Percentiles rank a stretch among this genome's conserved stretches.
phyloP scores from a whole-genome alignment of 2,888 invertebrate species.

The Sarcophaga caerulescens region DNA sequence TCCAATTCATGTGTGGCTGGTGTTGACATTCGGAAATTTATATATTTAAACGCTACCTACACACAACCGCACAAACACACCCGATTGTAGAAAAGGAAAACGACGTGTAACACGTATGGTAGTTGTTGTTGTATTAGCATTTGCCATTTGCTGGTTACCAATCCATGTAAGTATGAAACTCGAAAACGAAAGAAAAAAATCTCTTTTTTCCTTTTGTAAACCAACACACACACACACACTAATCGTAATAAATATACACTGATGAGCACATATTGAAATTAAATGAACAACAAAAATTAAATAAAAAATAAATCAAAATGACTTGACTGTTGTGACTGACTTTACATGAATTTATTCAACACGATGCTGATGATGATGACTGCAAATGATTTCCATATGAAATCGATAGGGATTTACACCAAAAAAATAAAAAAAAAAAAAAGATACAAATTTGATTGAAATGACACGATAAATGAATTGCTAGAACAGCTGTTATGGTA shows the following conservation, averaged over 20 bases:
- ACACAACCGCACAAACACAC: neutral
- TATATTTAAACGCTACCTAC: neutral
- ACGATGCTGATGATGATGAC: neutral
- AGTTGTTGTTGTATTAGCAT: conserved; percentile 93
- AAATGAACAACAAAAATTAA: neutral
- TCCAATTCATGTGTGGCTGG: neutral
- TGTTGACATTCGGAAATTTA: conserved; percentile 1
- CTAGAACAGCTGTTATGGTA: neutral
- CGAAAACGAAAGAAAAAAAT: too few relatives aligned
- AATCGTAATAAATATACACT: too few relatives aligned
- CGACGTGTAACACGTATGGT: conserved; percentile 96
- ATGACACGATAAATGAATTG: neutral
- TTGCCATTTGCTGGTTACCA: conserved; percentile 97
- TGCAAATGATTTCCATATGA: neutral
- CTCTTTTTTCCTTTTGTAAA: neutral
- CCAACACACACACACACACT: neutral
- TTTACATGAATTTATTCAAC: neutral
- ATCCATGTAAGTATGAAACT: conserved; percentile 87
- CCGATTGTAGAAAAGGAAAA: conserved; percentile 86
- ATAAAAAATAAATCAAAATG: neutral
- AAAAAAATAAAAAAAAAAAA: neutral
- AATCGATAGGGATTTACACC: neutral
- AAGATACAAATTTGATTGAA: neutral
- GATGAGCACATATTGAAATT: neutral
- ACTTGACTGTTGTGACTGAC: neutral